These are phyloP conservation scores for Crypturellus tataupa DNA, from an alignment of 2,797 vertebrate genomes.

Conservation along the genomic window DNA sequence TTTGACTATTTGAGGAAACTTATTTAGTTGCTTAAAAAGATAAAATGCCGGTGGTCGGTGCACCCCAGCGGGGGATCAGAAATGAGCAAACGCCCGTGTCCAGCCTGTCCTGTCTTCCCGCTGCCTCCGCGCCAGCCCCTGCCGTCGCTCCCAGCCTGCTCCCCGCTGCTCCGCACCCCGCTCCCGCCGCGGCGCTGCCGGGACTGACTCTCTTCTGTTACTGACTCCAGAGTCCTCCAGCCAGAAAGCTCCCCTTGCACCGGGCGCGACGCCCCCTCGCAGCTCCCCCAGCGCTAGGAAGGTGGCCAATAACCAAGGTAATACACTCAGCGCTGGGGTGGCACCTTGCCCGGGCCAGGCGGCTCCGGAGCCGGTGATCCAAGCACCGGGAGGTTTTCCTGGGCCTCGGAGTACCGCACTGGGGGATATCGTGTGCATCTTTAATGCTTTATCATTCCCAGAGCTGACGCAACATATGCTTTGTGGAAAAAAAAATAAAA, in stretches of 20 bases:
- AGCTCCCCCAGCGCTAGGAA: slow-evolving; percentile 77
- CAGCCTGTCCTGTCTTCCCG: slow-evolving; percentile 39
- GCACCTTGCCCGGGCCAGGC: not conserved
- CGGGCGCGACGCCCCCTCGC: slow-evolving; percentile 70
- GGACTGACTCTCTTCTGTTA: slow-evolving; percentile 77
- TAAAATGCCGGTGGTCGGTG: not conserved
- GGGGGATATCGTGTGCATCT: not conserved
- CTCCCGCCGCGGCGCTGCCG: slow-evolving; percentile 29
- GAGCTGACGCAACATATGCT: slow-evolving; percentile 23
- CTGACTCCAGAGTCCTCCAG: slow-evolving; percentile 76
- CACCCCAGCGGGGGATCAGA: slow-evolving; percentile 42
- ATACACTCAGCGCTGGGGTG: not conserved
- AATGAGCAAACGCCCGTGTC: slow-evolving; percentile 48
- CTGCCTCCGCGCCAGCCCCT: not conserved
- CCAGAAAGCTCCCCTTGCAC: slow-evolving; percentile 73
- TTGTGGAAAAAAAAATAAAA: slow-evolving; percentile 41
- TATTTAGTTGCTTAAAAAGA: not conserved
- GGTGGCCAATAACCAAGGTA: slow-evolving; percentile 79
- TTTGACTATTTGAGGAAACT: not conserved
- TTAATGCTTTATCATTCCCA: slow-evolving; percentile 58
- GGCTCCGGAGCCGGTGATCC: slow-evolving; percentile 1
- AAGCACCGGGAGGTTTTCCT: slow-evolving; percentile 62
- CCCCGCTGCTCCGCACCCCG: slow-evolving; percentile 5
- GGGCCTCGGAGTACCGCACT: slow-evolving; percentile 32
- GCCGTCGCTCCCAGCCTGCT: not conserved